Conservation (phyloP, 2,113 vertebrate genomes). For the Laterallus jamaicensis region DNA sequence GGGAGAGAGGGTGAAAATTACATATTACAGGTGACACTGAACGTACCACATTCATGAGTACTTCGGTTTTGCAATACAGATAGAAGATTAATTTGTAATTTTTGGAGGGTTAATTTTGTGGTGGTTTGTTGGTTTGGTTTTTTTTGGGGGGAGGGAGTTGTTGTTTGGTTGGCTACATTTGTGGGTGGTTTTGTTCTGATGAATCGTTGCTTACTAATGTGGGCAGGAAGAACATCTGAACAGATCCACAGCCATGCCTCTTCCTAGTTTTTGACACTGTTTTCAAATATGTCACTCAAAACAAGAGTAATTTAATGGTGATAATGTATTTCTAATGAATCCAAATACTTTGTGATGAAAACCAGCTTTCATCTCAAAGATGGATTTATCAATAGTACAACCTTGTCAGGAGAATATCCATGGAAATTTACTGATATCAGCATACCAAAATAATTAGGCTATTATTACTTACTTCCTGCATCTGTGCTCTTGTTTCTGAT, state of each 20-base stretch:
- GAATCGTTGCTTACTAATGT: neutral
- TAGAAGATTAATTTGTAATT: neutral
- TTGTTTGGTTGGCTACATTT: neutral
- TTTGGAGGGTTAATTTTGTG: neutral
- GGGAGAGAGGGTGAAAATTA: neutral
- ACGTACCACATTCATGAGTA: accelerated
- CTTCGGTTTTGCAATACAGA: neutral
- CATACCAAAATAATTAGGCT: neutral
- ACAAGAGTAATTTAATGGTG: neutral
- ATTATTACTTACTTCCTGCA: neutral
- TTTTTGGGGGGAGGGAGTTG: no score
- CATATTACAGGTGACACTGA: neutral
- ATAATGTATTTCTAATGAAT: neutral
- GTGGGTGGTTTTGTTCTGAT: neutral
- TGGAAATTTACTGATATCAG: neutral
- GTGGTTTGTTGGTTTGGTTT: no score
- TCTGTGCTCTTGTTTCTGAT: neutral
- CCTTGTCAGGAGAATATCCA: neutral
- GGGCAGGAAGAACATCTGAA: neutral
- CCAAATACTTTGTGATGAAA: neutral
- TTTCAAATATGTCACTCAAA: neutral
- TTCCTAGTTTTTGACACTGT: neutral
- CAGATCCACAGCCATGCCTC: neutral
- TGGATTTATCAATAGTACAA: neutral
- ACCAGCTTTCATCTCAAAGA: neutral